phyloP scores from a whole-genome alignment of 2,113 vertebrate genomes.

The Crotalus horridus region DNA sequence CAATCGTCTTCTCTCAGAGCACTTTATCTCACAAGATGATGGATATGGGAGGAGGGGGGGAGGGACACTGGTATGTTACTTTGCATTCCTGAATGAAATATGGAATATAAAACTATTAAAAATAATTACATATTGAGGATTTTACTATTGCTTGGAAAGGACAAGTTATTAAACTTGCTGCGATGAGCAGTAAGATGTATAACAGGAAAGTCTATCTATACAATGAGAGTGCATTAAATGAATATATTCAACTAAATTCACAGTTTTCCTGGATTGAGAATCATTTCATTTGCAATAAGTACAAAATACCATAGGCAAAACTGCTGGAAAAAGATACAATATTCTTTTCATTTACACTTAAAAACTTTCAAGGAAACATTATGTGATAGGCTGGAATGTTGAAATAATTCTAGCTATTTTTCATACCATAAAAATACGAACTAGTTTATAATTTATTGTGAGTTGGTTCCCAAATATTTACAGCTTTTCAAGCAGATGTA shows the following conservation, averaged over 20 bases:
- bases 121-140: conserved; percentile 7
- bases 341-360: neutral
- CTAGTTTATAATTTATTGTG: neutral
- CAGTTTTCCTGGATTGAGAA: neutral
- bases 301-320: neutral
- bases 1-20: neutral
- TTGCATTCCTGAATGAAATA: neutral
- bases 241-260: neutral
- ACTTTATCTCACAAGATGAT: neutral
- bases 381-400: neutral
- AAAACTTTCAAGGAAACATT: neutral
- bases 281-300: neutral
- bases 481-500: neutral
- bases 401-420: neutral
- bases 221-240: neutral
- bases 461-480: neutral
- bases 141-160: neutral
- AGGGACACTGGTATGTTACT: neutral
- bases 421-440: conserved; percentile 11
- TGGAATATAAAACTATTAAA: neutral
- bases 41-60: neutral
- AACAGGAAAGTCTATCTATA: conserved; percentile 21
- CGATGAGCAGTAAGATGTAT: neutral
- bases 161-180: neutral
- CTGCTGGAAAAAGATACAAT: neutral